Percentiles rank a stretch among this genome's conserved stretches.
phyloP scores from a whole-genome alignment of 1,140 invertebrate species.

The Drosophila chauvacae region DNA sequence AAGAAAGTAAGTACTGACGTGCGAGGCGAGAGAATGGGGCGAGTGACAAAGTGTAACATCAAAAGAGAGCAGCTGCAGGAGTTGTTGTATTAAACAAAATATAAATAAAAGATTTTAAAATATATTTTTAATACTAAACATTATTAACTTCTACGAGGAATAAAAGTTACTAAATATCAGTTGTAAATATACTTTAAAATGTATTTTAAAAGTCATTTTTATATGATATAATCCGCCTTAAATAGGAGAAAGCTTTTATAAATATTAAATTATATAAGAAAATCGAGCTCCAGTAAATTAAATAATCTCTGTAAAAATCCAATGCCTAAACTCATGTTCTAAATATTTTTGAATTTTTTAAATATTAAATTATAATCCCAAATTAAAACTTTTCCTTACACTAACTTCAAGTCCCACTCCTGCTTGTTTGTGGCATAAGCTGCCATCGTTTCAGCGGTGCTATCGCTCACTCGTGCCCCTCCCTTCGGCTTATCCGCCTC shows the following conservation, averaged over 20 bases:
- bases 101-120: neutral
- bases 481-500: constrained; percentile 47
- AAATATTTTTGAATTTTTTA: neutral
- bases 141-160: neutral
- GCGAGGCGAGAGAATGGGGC: constrained; percentile 15
- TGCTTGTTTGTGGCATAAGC: constrained; percentile 31
- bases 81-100: too few species aligned
- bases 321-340: neutral
- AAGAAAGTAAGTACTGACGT: constrained; percentile 25
- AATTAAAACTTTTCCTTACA: neutral
- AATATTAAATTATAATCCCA: neutral
- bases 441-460: constrained; percentile 68
- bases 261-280: neutral
- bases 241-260: neutral
- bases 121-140: too few species aligned
- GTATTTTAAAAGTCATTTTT: neutral
- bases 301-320: neutral
- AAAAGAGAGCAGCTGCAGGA: neutral
- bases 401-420: neutral
- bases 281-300: neutral
- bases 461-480: constrained; percentile 67
- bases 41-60: constrained; percentile 24
- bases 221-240: neutral
- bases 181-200: neutral
- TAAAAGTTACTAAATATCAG: neutral